These are phyloP conservation scores for Rotaria magnacalcarata DNA, from an alignment of 2,888 invertebrate genomes.

Conservation along the genomic window DNA sequence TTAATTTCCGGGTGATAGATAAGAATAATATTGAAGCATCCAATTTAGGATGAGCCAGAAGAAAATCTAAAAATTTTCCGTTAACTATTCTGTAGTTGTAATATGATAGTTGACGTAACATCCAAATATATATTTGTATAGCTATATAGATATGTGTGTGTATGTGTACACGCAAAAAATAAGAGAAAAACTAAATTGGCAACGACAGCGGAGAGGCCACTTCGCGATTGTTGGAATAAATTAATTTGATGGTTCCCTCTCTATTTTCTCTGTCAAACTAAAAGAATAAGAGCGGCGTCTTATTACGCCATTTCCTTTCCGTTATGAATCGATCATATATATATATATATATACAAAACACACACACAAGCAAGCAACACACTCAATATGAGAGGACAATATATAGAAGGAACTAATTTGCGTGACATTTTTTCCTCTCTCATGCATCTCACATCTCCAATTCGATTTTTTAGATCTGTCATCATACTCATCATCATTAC, in stretches of 20 bases:
- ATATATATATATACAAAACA: not conserved
- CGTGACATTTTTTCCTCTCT: constrained; percentile 16
- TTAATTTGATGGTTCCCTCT: not conserved
- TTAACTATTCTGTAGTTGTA: not conserved
- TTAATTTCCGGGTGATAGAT: not conserved
- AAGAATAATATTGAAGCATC: not conserved
- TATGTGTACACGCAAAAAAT: not conserved
- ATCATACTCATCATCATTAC: not conserved
- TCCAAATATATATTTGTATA: not conserved
- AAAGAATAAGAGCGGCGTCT: not conserved
- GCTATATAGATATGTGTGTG: not conserved
- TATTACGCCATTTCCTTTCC: constrained; percentile 26
- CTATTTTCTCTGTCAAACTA: not conserved
- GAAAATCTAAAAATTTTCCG: not conserved
- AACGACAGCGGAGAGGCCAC: not conserved
- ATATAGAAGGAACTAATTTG: constrained; percentile 19
- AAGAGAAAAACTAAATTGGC: not conserved
- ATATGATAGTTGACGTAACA: not conserved
- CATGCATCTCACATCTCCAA: constrained; percentile 8
- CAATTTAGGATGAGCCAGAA: not conserved
- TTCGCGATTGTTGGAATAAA: constrained; percentile 22
- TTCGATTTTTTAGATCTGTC: constrained; percentile 29
- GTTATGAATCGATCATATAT: constrained; percentile 29
- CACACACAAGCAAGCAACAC: not conserved
- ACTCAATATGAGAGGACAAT: not conserved